phyloP scores from a whole-genome alignment of 2,113 vertebrate genomes.

The Prietella phreatophila region DNA sequence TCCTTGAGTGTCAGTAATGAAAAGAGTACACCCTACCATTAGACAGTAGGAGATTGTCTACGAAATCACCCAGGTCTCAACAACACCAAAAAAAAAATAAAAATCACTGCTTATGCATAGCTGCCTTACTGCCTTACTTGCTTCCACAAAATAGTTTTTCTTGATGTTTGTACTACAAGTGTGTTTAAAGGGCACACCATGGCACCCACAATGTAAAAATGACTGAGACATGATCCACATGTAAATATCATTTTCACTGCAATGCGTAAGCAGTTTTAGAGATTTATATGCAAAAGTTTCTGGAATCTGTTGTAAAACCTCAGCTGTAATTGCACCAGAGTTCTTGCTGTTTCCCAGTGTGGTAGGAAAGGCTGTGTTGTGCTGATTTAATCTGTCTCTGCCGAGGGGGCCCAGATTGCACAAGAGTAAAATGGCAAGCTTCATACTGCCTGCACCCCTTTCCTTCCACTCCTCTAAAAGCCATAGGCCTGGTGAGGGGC shows the following conservation, averaged over 20 bases:
- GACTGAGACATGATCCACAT: background rate
- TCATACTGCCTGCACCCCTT: background rate
- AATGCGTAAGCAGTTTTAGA: background rate
- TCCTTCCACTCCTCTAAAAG: background rate
- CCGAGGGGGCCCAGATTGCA: background rate
- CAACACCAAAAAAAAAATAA: background rate
- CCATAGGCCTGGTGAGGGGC: background rate
- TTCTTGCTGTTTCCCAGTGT: slow-evolving; percentile 11
- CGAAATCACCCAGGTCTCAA: background rate
- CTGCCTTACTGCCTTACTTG: background rate
- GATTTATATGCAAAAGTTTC: slow-evolving; percentile 7
- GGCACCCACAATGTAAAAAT: slow-evolving; percentile 21
- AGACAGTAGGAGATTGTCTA: background rate
- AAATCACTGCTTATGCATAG: background rate
- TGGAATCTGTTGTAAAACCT: slow-evolving; percentile 19
- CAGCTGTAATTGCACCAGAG: slow-evolving; percentile 7
- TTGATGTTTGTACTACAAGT: background rate
- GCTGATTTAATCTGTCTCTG: slow-evolving; percentile 37
- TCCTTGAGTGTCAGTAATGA: background rate
- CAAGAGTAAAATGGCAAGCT: slow-evolving; percentile 25
- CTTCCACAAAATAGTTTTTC: background rate
- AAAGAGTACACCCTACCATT: background rate
- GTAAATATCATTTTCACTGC: slow-evolving; percentile 3
- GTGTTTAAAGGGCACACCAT: background rate
- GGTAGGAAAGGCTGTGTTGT: slow-evolving; percentile 11